Evolutionary conservation across 2,888 invertebrate species (phyloP).

Genomic region (Lasioglossum leucozonium): DNA sequence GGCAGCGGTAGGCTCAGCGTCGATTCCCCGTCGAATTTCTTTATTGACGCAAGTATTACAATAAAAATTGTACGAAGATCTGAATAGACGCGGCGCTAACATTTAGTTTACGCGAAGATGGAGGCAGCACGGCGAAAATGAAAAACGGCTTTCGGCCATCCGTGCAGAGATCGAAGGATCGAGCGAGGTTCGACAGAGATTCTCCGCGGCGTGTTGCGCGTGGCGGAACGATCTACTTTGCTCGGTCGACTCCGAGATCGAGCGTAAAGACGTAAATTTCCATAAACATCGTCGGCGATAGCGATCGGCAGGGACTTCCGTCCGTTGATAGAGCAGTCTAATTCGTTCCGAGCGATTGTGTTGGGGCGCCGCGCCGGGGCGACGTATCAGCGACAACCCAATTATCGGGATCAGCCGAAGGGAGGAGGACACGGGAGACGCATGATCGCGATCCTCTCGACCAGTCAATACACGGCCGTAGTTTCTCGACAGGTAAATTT

Average conservation of each 20-base stretch:
- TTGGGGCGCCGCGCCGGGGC: too few species aligned
- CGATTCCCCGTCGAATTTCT: neutral
- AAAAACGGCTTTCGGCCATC: neutral
- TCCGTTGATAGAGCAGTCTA: slow-evolving; percentile 12
- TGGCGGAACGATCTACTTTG: neutral
- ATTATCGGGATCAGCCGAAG: slow-evolving; percentile 7
- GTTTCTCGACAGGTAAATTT: slow-evolving; percentile 28
- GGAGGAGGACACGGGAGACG: neutral
- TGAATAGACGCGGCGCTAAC: too few species aligned
- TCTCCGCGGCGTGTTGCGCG: neutral
- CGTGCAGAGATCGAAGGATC: neutral
- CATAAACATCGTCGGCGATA: neutral
- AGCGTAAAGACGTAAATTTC: neutral
- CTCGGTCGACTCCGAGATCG: neutral
- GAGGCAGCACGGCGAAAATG: neutral
- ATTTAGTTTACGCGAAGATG: neutral
- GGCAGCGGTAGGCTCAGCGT: too few species aligned
- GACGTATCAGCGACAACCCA: slow-evolving; percentile 10
- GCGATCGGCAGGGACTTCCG: neutral
- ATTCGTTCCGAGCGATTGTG: slow-evolving; percentile 19
- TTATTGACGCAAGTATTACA: neutral
- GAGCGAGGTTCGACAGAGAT: neutral
- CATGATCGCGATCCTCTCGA: neutral
- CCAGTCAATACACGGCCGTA: slow-evolving; percentile 9
- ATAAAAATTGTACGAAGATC: neutral